Evolutionary conservation across 2,888 invertebrate genomes (phyloP).

Genomic region (Lacanobia oleracea): DNA sequence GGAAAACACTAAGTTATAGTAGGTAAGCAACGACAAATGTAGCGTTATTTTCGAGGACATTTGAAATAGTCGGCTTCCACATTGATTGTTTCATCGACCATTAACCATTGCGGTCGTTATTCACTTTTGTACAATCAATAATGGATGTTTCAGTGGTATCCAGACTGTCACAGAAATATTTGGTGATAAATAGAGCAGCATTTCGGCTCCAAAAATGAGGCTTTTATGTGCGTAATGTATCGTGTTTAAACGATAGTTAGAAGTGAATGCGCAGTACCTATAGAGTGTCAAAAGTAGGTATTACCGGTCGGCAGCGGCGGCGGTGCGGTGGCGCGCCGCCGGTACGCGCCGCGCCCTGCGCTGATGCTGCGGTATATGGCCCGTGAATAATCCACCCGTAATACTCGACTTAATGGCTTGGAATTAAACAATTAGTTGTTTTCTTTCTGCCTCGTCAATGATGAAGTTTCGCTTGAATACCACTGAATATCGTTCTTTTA

Average conservation of each 20-base stretch:
- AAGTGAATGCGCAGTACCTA: conserved; percentile 70
- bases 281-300: conserved; percentile 65
- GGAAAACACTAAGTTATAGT: neutral
- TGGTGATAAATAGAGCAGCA: conserved; percentile 46
- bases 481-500: conserved; percentile 64
- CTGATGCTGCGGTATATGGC: conserved; percentile 87
- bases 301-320: conserved; percentile 56
- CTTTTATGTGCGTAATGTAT: conserved; percentile 39
- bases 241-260: conserved; percentile 72
- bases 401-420: conserved; percentile 89
- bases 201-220: conserved; percentile 13
- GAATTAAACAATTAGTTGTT: conserved; percentile 90
- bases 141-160: conserved; percentile 45
- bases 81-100: conserved; percentile 39
- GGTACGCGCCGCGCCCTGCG: conserved; percentile 73
- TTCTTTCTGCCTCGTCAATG: conserved; percentile 88
- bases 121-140: conserved; percentile 46
- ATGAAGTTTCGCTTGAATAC: conserved; percentile 75
- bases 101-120: conserved; percentile 37
- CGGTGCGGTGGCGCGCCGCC: conserved; percentile 63
- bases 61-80: conserved; percentile 22
- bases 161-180: conserved; percentile 45
- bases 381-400: conserved; percentile 89
- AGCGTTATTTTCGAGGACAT: conserved; percentile 9
- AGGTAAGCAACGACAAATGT: neutral